These are phyloP conservation scores for Rosalia funebris DNA, from an alignment of 2,888 invertebrate species.

Conservation along the genomic window DNA sequence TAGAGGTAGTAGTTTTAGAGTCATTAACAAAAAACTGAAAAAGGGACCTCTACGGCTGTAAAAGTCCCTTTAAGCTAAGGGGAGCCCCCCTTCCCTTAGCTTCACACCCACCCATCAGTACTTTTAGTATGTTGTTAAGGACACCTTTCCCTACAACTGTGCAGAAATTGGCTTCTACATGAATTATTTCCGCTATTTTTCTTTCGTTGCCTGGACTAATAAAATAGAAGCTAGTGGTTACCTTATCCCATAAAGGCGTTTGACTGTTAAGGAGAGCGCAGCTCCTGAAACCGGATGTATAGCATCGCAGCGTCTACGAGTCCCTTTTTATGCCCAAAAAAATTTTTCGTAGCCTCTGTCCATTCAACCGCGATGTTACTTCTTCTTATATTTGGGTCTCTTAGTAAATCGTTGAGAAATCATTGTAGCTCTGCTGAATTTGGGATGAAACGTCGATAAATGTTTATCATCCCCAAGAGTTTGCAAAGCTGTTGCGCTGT, in stretches of 20 bases:
- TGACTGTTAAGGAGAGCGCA: background rate
- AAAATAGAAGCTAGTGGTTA: too few species aligned
- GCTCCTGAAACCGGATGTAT: background rate
- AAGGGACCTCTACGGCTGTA: too few species aligned
- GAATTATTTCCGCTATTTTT: too few species aligned
- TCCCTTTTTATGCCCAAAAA: background rate
- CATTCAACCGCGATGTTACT: background rate
- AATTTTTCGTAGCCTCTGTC: background rate
- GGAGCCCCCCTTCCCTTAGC: too few species aligned
- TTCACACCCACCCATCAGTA: too few species aligned
- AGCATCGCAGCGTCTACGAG: background rate
- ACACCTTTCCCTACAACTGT: too few species aligned
- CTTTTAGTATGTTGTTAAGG: too few species aligned
- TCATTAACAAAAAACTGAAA: too few species aligned
- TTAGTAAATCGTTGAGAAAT: background rate
- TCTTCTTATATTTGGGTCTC: background rate
- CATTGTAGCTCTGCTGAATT: background rate
- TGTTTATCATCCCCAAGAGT: conserved; percentile 13
- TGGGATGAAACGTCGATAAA: conserved; percentile 6
- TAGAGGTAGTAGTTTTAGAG: too few species aligned
- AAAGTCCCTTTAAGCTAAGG: too few species aligned
- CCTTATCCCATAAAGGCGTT: background rate
- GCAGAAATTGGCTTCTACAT: too few species aligned
- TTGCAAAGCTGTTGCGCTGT: background rate
- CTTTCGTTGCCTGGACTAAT: too few species aligned